Evolutionary conservation across 92 coral and sea anemone genomes (phyloP), one percentile per base, ranked within the genome.

Genomic region (Heliopora coerulea): DNA sequence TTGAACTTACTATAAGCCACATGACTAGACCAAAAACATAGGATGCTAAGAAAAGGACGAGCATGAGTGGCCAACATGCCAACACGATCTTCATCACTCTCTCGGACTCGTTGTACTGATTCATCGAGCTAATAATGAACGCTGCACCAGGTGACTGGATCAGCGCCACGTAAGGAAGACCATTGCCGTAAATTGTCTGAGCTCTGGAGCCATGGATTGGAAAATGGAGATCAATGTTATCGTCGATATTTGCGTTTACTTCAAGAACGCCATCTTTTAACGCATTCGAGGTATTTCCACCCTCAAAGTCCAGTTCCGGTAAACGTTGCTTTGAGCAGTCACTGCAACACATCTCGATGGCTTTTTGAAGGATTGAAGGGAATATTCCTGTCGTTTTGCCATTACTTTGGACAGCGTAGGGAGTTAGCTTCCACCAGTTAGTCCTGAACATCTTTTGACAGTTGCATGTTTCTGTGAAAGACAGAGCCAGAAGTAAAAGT

Each of bases 341-440:
- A 21, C 58, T 46, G 40, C 74, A 67, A 28, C 74, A 67, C 12
- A 26, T 42, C 9, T 24, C 59, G 31, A 67, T 83, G 24, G 85
- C 84, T 29, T 73, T 80, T 25, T 49, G 58, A 49, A 92, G 62
- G 28, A 89, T 78, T 59, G 80, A 80, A 14, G 96, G 96, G 74
- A 92, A 89, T 34, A 92, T 92, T 6, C 97, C 97, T 49, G 72
- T 75, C 6, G 35, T 39, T 25, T 83, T 85, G 67, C 65, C 75
- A 21, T 40, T 28, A 1, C 39, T 49, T 0, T n/a, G 40, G 59
- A 68, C 57, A 69, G 83, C 72, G 46, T 92, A 92, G 35, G 97
- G 97, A 3, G 90, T 88, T 63, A 85, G 84, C 4, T 72, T 24
- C 97, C 97, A 92, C 87, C 86, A 92, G 85, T 85, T 92, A 17